Evolutionary conservation across 2,888 invertebrate genomes (phyloP), one percentile per base, ranked within the genome.

Genomic region (Latheticus oryzae): DNA sequence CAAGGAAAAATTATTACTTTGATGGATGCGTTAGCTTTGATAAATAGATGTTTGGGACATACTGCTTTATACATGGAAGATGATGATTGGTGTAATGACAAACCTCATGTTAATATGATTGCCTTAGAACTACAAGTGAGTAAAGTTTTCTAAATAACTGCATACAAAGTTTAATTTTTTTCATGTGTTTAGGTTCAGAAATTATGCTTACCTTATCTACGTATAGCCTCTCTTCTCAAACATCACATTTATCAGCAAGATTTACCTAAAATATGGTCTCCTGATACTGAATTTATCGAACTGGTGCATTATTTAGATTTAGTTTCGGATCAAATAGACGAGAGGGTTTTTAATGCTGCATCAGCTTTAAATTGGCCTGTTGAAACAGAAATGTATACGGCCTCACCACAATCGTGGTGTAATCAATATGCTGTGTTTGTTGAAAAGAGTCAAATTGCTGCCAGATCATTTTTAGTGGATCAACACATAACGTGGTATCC

Each of bases 151-250:
- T n/a, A n/a, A n/a, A n/a, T n/a, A n/a, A n/a, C n/a, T n/a, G n/a
- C n/a, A n/a, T n/a, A n/a, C n/a, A n/a, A n/a, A n/a, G n/a, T n/a
- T n/a, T n/a, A n/a, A n/a, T n/a, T n/a, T n/a, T n/a, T n/a, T n/a
- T n/a, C n/a, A n/a, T n/a, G n/a, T n/a, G n/a, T n/a, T n/a, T 79
- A 90, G 83, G 82, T 95, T 51, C 90, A 93, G 78, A 86, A 87
- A 62, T 79, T 92, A 56, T 89, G 93, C 71, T 79, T 95, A 60
- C 94, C 94, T 9, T 95, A 91, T 78, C 79, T 96, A 62, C 85
- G 95, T 33, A 84, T 95, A 40, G 90, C 94, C 1, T 86, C 94
- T 0, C 80, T 97, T 3, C 81, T 97, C 42, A 73, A 77, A 45
- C 75, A 76, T 59, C 94, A 96, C 81, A 81, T 92, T 62, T 92